Evolutionary conservation across 30 jellyfish, hydroid and myxozoan species (phyloP).

Genomic region (Pseudorhiza aurosa): DNA sequence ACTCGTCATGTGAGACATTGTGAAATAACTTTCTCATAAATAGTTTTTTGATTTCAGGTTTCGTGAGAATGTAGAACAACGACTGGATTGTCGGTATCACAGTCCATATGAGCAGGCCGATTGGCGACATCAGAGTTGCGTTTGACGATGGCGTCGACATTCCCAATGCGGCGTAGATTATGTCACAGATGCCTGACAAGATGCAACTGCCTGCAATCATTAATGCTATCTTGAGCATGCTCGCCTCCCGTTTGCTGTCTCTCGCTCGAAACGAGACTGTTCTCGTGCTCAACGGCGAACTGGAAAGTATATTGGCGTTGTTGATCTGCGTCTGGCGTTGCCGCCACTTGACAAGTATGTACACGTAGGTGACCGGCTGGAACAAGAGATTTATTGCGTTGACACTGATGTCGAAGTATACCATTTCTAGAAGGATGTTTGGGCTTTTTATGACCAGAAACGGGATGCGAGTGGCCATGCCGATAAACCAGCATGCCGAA

Average conservation of each 20-base stretch:
- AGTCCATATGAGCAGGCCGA: conserved; percentile 60
- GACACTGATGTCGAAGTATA: conserved; percentile 42
- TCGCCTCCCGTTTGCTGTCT: conserved; percentile 36
- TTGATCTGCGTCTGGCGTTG: neutral
- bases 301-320: neutral
- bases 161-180: conserved; percentile 42
- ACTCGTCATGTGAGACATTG: too few relatives aligned
- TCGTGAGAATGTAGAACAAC: conserved; percentile 45
- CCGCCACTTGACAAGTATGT: conserved; percentile 35
- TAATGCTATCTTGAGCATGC: conserved; percentile 45
- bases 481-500: conserved; percentile 37
- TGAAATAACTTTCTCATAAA: neutral
- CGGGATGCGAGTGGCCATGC: conserved; percentile 49
- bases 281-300: conserved; percentile 10
- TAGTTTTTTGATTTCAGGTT: conserved; percentile 57
- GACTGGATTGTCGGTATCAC: conserved; percentile 48
- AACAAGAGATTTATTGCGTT: conserved; percentile 30
- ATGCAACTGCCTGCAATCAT: conserved; percentile 29
- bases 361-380: conserved; percentile 60
- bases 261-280: conserved; percentile 17
- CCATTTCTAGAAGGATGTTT: conserved; percentile 6
- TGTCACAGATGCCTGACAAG: conserved; percentile 43
- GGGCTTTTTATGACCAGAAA: conserved; percentile 25
- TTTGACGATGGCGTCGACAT: conserved; percentile 60
- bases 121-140: conserved; percentile 49